A percentile compares a stretch with the other conserved stretches of the same genome.
Evolutionary conservation across 2,797 vertebrate species (phyloP).

Genomic region (Anabas testudineus): DNA sequence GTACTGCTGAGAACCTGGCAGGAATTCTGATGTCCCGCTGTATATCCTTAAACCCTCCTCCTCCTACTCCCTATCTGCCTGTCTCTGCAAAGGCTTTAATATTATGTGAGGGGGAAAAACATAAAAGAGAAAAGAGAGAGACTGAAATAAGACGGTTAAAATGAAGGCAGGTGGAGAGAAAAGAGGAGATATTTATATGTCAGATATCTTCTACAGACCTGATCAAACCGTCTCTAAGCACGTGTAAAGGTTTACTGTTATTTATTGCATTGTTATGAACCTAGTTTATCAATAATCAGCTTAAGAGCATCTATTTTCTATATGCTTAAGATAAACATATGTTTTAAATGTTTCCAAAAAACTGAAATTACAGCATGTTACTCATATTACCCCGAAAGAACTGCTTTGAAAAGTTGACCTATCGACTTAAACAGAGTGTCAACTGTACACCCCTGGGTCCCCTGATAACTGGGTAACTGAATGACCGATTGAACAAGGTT

Average conservation of each 20-base stretch:
- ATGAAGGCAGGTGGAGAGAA: conserved; percentile 5
- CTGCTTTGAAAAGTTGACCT: conserved; percentile 16
- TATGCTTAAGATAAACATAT: too few species aligned
- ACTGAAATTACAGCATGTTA: not conserved
- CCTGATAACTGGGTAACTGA: conserved; percentile 52
- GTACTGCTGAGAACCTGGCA: conserved; percentile 87
- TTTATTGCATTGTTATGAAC: not conserved
- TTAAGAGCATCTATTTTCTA: not conserved
- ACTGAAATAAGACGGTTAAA: conserved; percentile 3
- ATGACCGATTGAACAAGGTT: conserved; percentile 68
- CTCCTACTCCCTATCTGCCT: conserved; percentile 13
- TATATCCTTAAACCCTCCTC: conserved; percentile 54
- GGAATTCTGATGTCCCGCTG: conserved; percentile 87
- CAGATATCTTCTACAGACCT: conserved; percentile 11
- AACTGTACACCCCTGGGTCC: conserved; percentile 29
- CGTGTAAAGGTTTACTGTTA: not conserved
- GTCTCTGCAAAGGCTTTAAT: conserved; percentile 38
- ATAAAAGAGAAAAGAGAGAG: conserved; percentile 10
- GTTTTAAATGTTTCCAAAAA: not conserved
- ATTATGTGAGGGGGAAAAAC: conserved; percentile 34
- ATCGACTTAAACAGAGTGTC: conserved; percentile 34
- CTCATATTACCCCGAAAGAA: not conserved
- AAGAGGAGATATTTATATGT: not conserved
- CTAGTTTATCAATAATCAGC: not conserved
- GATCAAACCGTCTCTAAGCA: conserved; percentile 33